Conservation (phyloP, 2,797 vertebrate species). For the Hydrocynus forskahlii region DNA sequence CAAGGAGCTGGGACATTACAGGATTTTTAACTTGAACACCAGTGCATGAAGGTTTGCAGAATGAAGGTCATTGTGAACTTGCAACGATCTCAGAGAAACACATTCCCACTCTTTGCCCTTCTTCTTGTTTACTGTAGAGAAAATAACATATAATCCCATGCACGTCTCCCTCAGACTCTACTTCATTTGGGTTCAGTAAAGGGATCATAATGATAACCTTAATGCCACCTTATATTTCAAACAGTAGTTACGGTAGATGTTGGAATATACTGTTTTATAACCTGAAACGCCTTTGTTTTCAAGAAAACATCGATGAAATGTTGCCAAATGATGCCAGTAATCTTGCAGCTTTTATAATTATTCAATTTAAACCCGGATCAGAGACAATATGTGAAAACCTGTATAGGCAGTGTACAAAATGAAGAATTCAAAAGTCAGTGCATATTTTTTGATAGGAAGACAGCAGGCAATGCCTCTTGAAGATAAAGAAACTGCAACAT, state of each 20-base stretch:
- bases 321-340: too few relatives aligned
- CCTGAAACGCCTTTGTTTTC: slow-evolving; percentile 1
- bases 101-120: neutral
- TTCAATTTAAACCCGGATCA: slow-evolving; percentile 1
- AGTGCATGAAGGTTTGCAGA: slow-evolving; percentile 28
- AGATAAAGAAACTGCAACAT: too few relatives aligned
- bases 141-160: neutral
- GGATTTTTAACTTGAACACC: slow-evolving; percentile 43
- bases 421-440: too few relatives aligned
- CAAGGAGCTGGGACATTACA: slow-evolving; percentile 14
- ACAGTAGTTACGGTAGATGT: neutral
- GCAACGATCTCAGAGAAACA: neutral
- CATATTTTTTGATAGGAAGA: too few relatives aligned
- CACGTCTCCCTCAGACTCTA: neutral
- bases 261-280: neutral
- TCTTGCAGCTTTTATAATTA: neutral
- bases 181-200: neutral
- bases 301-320: slow-evolving; percentile 7
- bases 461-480: too few relatives aligned
- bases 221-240: neutral
- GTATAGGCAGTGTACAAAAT: too few relatives aligned
- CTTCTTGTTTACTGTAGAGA: neutral
- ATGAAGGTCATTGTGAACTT: slow-evolving; percentile 1
- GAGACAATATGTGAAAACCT: slow-evolving; percentile 2
- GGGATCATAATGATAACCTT: neutral